phyloP scores from a whole-genome alignment of 2,113 vertebrate species.

The Oostethus manadensis region DNA sequence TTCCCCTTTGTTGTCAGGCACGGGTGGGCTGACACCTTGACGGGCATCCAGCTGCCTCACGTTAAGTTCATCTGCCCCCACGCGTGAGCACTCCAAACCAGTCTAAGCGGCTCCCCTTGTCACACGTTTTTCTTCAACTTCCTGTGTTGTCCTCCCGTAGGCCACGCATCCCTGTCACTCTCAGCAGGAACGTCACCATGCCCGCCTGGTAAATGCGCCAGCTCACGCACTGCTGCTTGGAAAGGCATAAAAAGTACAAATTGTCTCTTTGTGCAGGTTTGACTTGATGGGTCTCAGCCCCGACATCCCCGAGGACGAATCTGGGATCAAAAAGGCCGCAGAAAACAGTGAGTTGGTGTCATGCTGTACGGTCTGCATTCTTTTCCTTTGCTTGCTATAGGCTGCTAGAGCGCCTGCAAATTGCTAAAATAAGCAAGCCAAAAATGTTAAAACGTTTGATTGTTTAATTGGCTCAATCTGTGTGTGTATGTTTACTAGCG shows the following conservation, averaged over 20 bases:
- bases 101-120: too few species aligned
- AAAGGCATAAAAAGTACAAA: background rate
- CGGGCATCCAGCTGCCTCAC: slow-evolving; percentile 84
- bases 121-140: background rate
- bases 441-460: background rate
- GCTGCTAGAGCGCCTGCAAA: too few species aligned
- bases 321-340: slow-evolving; percentile 93
- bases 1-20: slow-evolving; percentile 72
- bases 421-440: too few species aligned
- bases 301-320: slow-evolving; percentile 87
- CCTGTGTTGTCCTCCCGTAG: slow-evolving; percentile 52
- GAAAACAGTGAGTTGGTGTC: slow-evolving; percentile 82
- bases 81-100: slow-evolving; percentile 79
- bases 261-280: slow-evolving; percentile 77
- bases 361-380: background rate
- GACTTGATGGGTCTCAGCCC: slow-evolving; percentile 92
- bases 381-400: too few species aligned
- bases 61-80: slow-evolving; percentile 97
- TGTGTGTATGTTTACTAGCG: too few species aligned
- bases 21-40: slow-evolving; percentile 89
- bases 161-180: slow-evolving; percentile 88
- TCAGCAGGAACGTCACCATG: slow-evolving; percentile 92
- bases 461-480: background rate
- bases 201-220: slow-evolving; percentile 86
- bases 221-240: background rate